A percentile compares a stretch with the other conserved stretches of the same genome.
phyloP scores from a whole-genome alignment of 2,797 vertebrate genomes.

The Octomys mimax region DNA sequence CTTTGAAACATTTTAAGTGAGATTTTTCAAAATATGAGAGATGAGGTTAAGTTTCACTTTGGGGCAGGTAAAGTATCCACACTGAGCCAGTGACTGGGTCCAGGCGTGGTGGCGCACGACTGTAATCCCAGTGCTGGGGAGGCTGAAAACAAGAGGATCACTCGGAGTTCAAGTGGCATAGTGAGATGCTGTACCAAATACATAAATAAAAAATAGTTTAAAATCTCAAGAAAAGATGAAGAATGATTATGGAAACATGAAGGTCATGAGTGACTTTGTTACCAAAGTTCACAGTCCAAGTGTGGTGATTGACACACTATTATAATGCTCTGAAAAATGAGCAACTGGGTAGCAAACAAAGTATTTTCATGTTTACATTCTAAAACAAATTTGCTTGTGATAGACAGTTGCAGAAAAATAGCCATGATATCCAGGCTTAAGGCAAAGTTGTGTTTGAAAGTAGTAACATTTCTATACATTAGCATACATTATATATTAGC shows the following conservation, averaged over 20 bases:
- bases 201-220: background rate
- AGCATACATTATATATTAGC: background rate
- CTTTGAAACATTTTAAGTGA: background rate
- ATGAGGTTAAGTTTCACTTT: background rate
- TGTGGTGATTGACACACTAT: background rate
- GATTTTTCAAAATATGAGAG: background rate
- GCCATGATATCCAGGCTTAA: background rate
- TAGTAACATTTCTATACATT: constrained; percentile 5
- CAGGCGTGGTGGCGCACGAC: too few species aligned
- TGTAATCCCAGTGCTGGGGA: too few species aligned
- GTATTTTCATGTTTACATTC: background rate
- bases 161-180: too few species aligned
- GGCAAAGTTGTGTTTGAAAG: background rate
- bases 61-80: background rate
- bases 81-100: too few species aligned
- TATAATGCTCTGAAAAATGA: background rate
- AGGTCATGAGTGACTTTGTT: background rate
- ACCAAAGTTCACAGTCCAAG: background rate
- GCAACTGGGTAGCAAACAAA: background rate
- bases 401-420: constrained; percentile 30
- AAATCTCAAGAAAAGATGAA: background rate
- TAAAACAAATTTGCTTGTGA: background rate
- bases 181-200: too few species aligned
- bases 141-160: too few species aligned
- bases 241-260: background rate